Conservation (phyloP, 2,113 vertebrate genomes). For the Triplophysa siluroides region DNA sequence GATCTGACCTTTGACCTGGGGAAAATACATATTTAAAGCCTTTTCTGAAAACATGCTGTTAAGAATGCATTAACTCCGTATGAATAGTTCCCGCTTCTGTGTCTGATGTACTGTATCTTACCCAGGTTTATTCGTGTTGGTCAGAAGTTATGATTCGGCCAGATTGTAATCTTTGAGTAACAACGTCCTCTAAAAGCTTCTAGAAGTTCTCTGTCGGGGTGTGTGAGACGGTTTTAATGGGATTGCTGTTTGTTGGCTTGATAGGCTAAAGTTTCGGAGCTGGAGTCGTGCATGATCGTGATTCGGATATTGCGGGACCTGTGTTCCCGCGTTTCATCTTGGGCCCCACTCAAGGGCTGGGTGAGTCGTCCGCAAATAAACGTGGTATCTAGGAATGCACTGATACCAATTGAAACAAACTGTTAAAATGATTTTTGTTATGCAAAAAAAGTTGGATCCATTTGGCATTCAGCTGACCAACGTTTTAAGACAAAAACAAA, state of each 20-base stretch:
- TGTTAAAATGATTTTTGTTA: no score
- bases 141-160: constrained; percentile 31
- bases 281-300: constrained; percentile 90
- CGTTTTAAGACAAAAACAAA: no score
- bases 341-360: constrained; percentile 93
- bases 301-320: constrained; percentile 93
- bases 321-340: constrained; percentile 89
- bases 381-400: background rate
- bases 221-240: constrained; percentile 5
- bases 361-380: constrained; percentile 72
- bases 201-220: constrained; percentile 54
- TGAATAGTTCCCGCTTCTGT: constrained; percentile 18
- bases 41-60: constrained; percentile 10
- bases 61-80: constrained; percentile 15
- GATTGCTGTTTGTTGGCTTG: constrained; percentile 52
- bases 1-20: constrained; percentile 38
- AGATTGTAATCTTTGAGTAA: constrained; percentile 40
- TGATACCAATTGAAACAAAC: no score
- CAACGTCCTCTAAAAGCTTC: constrained; percentile 64
- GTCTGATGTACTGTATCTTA: constrained; percentile 10
- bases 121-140: constrained; percentile 37
- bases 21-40: constrained; percentile 22
- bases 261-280: constrained; percentile 90
- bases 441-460: no score
- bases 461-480: no score